Percentiles rank a stretch among this genome's conserved stretches.
These are phyloP conservation scores for Huso huso DNA, from an alignment of 2,797 vertebrate genomes.

Conservation along the genomic window DNA sequence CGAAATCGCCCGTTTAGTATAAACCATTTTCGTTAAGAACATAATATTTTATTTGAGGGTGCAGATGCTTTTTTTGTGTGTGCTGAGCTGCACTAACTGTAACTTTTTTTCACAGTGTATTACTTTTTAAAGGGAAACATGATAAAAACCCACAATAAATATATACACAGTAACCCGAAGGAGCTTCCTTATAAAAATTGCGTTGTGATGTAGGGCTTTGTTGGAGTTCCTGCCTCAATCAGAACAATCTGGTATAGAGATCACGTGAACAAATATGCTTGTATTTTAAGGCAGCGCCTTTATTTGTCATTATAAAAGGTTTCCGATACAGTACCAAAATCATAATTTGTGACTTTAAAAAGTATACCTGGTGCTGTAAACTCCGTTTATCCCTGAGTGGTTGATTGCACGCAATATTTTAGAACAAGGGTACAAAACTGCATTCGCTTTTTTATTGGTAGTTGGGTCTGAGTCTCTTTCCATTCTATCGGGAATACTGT, in stretches of 20 bases:
- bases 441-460: slow-evolving; percentile 92
- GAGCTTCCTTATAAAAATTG: slow-evolving; percentile 62
- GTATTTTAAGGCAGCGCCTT: slow-evolving; percentile 89
- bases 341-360: slow-evolving; percentile 57
- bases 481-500: slow-evolving; percentile 98
- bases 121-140: no score
- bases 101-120: no score
- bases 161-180: slow-evolving; percentile 30
- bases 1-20: no score
- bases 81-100: no score
- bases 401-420: slow-evolving; percentile 64
- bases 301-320: slow-evolving; percentile 90
- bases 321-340: slow-evolving; percentile 71
- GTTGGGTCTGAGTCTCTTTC: slow-evolving; percentile 84
- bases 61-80: no score
- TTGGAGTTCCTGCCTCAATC: slow-evolving; percentile 72
- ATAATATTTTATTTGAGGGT: no score
- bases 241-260: slow-evolving; percentile 67
- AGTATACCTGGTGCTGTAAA: slow-evolving; percentile 36
- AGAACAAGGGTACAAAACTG: slow-evolving; percentile 67
- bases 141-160: no score
- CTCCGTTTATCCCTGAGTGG: slow-evolving; percentile 54
- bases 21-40: no score
- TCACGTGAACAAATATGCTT: slow-evolving; percentile 97
- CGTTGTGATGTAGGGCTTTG: slow-evolving; percentile 66